A percentile compares a stretch with the other conserved stretches of the same genome.
phyloP scores from a whole-genome alignment of 2,888 invertebrate genomes.

The Napeogenes inachia region DNA sequence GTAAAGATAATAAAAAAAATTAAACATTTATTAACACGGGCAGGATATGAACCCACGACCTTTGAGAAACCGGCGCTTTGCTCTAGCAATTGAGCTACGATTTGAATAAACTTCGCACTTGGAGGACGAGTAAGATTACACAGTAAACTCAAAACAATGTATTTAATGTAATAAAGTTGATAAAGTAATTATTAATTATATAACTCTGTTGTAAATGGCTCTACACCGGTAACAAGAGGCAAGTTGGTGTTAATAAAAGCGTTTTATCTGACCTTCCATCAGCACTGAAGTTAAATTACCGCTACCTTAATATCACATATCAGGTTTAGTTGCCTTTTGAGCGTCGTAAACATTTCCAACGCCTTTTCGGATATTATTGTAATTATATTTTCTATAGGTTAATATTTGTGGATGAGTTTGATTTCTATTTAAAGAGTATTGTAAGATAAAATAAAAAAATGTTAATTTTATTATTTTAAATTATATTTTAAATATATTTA shows the following conservation, averaged over 20 bases:
- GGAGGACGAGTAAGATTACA: too few species aligned
- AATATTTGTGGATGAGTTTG: neutral
- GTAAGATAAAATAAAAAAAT: neutral
- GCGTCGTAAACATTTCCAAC: conserved; percentile 14
- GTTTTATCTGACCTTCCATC: conserved; percentile 35
- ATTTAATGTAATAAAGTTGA: too few species aligned
- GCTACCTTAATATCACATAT: conserved; percentile 33
- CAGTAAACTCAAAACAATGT: too few species aligned
- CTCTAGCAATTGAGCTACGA: too few species aligned
- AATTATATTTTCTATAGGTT: neutral
- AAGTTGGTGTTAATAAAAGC: conserved; percentile 34
- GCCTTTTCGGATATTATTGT: neutral
- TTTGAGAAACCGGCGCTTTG: too few species aligned
- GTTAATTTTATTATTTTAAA: too few species aligned
- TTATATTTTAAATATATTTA: too few species aligned
- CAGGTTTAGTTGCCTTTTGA: conserved; percentile 24
- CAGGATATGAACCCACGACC: too few species aligned
- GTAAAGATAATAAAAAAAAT: too few species aligned
- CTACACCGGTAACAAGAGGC: neutral
- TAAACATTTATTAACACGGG: too few species aligned
- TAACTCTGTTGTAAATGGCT: neutral
- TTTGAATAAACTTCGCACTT: too few species aligned
- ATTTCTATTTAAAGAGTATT: too few species aligned
- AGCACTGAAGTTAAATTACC: conserved; percentile 38
- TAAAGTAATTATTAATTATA: neutral